Percentiles rank a stretch among this genome's conserved stretches.
phyloP scores from a whole-genome alignment of 2,113 vertebrate species.

The Blennius ocellaris region DNA sequence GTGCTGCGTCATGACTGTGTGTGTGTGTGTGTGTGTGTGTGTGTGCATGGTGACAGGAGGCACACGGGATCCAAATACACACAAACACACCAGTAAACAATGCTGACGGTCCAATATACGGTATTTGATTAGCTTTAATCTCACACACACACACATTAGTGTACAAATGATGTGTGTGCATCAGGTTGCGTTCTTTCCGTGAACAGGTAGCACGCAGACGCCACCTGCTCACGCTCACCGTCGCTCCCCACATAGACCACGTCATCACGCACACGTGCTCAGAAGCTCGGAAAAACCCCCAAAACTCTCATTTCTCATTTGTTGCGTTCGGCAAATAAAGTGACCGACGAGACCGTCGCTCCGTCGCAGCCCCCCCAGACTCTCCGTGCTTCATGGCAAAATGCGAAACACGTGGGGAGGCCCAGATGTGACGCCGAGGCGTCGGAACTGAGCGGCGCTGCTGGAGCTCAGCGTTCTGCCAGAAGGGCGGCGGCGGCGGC shows the following conservation, averaged over 20 bases:
- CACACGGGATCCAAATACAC: neutral
- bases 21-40: neutral
- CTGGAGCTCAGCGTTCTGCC: slow-evolving; percentile 55
- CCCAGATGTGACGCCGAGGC: slow-evolving; percentile 31
- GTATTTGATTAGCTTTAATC: slow-evolving; percentile 1
- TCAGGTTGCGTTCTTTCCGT: slow-evolving; percentile 30
- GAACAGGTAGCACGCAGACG: slow-evolving; percentile 52
- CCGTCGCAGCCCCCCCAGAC: neutral
- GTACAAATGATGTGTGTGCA: neutral
- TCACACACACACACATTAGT: too few species aligned
- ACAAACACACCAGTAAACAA: slow-evolving; percentile 9
- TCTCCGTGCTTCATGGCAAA: neutral
- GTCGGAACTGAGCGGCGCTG: slow-evolving; percentile 32
- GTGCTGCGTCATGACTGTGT: slow-evolving; percentile 26
- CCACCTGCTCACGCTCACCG: slow-evolving; percentile 56
- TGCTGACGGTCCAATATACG: slow-evolving; percentile 2
- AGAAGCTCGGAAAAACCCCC: neutral
- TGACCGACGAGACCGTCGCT: neutral
- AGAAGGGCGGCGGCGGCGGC: too few species aligned
- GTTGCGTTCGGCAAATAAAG: neutral
- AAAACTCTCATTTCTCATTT: neutral
- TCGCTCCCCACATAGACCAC: too few species aligned
- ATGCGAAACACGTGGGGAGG: slow-evolving; percentile 4
- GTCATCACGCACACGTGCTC: neutral
- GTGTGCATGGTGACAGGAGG: neutral